phyloP scores from a whole-genome alignment of 2,113 vertebrate genomes.

The Promerops cafer region DNA sequence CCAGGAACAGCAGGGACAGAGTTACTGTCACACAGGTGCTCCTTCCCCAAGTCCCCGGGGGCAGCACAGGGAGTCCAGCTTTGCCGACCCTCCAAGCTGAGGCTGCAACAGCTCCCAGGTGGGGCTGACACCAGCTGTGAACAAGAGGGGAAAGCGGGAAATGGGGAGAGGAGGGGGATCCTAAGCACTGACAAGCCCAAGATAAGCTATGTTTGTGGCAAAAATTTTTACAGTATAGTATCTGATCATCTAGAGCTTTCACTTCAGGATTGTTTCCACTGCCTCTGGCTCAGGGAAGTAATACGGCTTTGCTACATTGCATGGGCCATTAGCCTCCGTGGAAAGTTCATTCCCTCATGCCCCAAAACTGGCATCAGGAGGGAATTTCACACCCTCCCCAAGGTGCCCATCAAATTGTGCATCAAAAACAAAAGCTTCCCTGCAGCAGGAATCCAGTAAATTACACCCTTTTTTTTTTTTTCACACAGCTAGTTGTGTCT shows the following conservation, averaged over 20 bases:
- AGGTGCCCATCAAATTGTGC: neutral
- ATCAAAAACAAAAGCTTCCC: neutral
- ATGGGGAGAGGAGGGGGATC: neutral
- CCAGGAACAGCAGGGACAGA: neutral
- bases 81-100: neutral
- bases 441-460: neutral
- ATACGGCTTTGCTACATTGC: neutral
- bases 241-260: neutral
- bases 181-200: neutral
- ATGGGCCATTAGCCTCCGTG: neutral
- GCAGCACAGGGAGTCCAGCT: neutral
- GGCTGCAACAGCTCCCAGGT: neutral
- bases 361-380: neutral
- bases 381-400: neutral
- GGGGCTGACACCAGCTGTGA: neutral
- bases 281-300: neutral
- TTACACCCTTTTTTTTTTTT: neutral
- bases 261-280: neutral
- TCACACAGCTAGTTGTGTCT: neutral
- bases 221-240: neutral
- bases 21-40: fast-evolving
- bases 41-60: fast-evolving
- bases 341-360: neutral
- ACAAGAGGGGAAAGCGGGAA: neutral
- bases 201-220: neutral